These are phyloP conservation scores for Catharus ustulatus DNA, from an alignment of 2,797 vertebrate species.

Conservation along the genomic window DNA sequence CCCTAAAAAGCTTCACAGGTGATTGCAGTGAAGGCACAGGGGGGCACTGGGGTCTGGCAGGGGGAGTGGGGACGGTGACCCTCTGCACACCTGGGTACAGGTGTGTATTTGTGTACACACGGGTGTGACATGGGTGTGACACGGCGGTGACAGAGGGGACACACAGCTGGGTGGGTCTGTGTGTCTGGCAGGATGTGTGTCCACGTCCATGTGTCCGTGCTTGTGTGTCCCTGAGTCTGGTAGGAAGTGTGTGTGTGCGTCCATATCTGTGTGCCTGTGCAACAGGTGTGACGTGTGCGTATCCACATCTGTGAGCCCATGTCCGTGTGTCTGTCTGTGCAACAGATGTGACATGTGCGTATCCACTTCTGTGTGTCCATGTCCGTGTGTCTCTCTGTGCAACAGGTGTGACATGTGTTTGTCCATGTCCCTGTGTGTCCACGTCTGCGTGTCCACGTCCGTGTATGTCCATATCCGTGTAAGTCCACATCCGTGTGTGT, in stretches of 20 bases:
- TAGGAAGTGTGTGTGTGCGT: neutral
- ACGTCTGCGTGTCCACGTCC: too few relatives aligned
- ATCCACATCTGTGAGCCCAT: neutral
- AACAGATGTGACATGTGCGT: too few relatives aligned
- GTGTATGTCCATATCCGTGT: neutral
- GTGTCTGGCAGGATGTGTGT: neutral
- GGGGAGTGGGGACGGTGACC: fast-evolving
- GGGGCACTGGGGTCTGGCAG: too few relatives aligned
- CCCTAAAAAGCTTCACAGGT: neutral
- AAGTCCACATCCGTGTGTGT: neutral
- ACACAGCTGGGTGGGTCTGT: neutral
- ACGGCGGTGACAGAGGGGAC: neutral
- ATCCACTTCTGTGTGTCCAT: too few relatives aligned
- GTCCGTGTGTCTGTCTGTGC: neutral
- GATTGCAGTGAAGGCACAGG: neutral
- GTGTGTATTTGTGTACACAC: neutral
- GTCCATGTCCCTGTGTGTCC: neutral
- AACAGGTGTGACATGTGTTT: neutral
- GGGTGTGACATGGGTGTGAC: neutral
- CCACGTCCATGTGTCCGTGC: neutral
- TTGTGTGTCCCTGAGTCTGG: neutral
- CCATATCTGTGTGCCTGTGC: neutral
- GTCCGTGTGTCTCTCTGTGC: neutral
- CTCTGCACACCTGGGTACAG: neutral
- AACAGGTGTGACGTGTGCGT: neutral